Evolutionary conservation across 2,888 invertebrate genomes (phyloP).

Genomic region (Troides helena): DNA sequence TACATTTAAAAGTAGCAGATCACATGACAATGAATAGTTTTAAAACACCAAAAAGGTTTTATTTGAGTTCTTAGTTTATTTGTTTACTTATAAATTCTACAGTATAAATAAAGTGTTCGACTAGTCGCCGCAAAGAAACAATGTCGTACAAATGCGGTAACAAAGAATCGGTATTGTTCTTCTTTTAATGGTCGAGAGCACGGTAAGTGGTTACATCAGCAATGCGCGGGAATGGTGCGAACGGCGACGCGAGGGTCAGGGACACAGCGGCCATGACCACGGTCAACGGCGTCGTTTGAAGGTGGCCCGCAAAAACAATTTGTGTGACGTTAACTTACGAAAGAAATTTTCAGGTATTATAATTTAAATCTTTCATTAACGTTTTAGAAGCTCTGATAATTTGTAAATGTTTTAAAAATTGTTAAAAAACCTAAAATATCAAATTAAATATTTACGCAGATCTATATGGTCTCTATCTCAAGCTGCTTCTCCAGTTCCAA

Average conservation of each 20-base stretch:
- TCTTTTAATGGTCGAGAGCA: conserved; percentile 8
- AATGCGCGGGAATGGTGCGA: conserved; percentile 38
- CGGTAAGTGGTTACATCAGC: conserved; percentile 35
- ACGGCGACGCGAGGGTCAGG: conserved; percentile 57
- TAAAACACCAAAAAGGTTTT: background rate
- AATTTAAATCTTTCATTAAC: background rate
- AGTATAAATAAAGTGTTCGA: no score
- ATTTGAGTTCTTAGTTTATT: no score
- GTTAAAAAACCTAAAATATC: no score
- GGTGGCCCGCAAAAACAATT: conserved; percentile 58
- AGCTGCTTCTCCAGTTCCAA: no score
- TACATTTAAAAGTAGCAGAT: no score
- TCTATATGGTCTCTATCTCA: no score
- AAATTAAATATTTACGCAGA: no score
- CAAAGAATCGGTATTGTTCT: conserved; percentile 12
- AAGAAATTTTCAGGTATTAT: background rate
- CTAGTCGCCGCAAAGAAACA: no score
- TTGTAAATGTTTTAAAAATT: background rate
- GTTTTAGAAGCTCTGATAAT: background rate
- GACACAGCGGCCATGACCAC: conserved; percentile 72
- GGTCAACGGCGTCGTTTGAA: conserved; percentile 75
- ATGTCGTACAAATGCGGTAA: background rate
- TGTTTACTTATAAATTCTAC: no score
- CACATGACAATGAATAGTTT: background rate
- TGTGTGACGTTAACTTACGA: conserved; percentile 15